Conservation (phyloP, 1,140 invertebrate species). For the Calycopis cecrops region DNA sequence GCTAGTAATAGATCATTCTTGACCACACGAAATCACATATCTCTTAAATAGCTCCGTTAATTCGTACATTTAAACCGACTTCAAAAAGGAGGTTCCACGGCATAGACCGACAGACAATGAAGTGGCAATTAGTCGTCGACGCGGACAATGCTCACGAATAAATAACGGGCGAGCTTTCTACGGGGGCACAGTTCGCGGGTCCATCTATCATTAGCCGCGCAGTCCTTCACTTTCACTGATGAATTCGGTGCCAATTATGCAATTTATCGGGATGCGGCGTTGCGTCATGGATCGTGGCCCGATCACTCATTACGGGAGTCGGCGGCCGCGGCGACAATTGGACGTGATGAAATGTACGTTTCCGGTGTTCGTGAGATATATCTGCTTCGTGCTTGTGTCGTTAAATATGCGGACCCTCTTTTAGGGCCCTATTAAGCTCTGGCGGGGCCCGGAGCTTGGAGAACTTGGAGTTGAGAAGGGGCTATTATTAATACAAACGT, state of each 20-base stretch:
- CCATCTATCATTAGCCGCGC: constrained; percentile 55
- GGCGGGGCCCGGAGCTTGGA: too few species aligned
- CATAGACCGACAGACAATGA: not conserved
- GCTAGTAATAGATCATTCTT: too few species aligned
- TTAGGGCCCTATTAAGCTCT: too few species aligned
- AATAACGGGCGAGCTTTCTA: constrained; percentile 56
- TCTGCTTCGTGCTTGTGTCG: too few species aligned
- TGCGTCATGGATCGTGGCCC: constrained; percentile 38
- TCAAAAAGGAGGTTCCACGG: not conserved
- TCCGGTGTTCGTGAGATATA: not conserved
- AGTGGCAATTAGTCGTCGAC: constrained; percentile 31
- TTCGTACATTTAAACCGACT: not conserved
- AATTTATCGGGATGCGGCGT: constrained; percentile 43
- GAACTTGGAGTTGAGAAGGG: too few species aligned
- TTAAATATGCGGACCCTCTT: too few species aligned
- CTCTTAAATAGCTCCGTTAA: not conserved
- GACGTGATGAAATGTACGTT: not conserved
- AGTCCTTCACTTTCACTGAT: constrained; percentile 62
- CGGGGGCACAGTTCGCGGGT: constrained; percentile 40
- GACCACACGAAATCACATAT: not conserved
- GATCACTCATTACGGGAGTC: constrained; percentile 3
- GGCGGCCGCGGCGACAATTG: constrained; percentile 1
- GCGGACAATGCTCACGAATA: constrained; percentile 44
- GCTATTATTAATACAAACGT: too few species aligned
- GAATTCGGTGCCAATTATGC: constrained; percentile 57